Conservation (phyloP, 2,888 invertebrate species). For the Caenorhabditis wallacei region DNA sequence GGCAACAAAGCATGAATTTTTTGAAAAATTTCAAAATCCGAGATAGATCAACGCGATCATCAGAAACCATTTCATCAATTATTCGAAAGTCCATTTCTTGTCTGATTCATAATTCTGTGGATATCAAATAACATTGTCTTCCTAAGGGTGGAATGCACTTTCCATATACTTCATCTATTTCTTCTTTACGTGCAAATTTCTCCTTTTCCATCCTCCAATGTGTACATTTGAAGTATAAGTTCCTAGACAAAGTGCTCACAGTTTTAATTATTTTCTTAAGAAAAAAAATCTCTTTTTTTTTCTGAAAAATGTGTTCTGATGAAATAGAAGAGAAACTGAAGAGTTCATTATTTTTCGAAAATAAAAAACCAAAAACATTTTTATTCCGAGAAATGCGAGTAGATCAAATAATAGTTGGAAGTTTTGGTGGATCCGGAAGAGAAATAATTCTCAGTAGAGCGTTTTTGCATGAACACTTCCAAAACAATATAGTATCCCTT, state of each 20-base stretch:
- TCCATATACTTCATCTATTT: constrained; percentile 30
- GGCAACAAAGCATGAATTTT: neutral
- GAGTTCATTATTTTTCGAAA: too few species aligned
- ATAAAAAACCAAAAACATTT: too few species aligned
- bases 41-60: constrained; percentile 13
- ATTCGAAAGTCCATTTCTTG: constrained; percentile 24
- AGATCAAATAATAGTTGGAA: too few species aligned
- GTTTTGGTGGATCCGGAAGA: too few species aligned
- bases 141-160: too few species aligned
- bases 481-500: too few species aligned
- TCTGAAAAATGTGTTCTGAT: neutral
- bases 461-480: too few species aligned
- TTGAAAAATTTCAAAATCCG: constrained; percentile 14
- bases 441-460: too few species aligned
- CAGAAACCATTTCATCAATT: constrained; percentile 49
- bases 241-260: constrained; percentile 28
- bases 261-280: constrained; percentile 30
- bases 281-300: neutral
- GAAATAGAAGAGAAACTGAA: neutral
- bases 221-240: constrained; percentile 15
- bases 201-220: constrained; percentile 13
- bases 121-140: constrained; percentile 53
- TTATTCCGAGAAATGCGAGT: too few species aligned
- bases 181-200: constrained; percentile 36
- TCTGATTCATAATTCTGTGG: constrained; percentile 41